Evolutionary conservation across 2,113 vertebrate genomes (phyloP).

Genomic region (Cyprinodon brontotheroides): DNA sequence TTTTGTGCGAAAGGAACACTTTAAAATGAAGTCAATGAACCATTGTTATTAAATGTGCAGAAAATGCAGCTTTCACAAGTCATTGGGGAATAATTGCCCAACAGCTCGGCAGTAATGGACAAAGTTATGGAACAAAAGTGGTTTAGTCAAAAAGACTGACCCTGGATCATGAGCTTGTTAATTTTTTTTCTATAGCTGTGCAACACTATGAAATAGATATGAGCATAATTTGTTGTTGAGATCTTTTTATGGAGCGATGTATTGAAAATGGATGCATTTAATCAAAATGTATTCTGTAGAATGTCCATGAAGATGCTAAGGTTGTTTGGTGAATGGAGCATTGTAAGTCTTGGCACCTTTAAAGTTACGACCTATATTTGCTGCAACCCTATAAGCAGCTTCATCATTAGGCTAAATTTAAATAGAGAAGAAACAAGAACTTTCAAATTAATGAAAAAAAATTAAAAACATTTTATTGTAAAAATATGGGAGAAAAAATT

Average conservation of each 20-base stretch:
- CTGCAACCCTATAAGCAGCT: not conserved
- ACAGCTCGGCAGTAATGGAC: constrained; percentile 14
- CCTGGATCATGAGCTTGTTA: constrained; percentile 30
- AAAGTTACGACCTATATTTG: not conserved
- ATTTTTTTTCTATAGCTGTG: not conserved
- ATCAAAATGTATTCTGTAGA: not conserved
- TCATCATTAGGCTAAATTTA: not conserved
- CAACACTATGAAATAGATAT: not conserved
- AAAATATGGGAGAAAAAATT: too few relatives aligned
- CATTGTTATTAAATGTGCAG: not conserved
- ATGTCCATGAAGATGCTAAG: not conserved
- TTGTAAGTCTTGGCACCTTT: not conserved
- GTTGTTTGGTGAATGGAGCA: not conserved
- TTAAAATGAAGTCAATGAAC: constrained; percentile 6
- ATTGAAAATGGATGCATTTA: not conserved
- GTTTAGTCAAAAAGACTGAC: constrained; percentile 18
- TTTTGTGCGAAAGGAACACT: not conserved
- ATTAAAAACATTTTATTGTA: too few relatives aligned
- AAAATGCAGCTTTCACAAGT: constrained; percentile 19
- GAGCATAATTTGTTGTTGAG: not conserved
- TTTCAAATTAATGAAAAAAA: not conserved
- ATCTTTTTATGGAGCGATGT: not conserved
- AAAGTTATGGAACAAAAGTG: constrained; percentile 40
- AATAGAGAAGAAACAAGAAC: not conserved
- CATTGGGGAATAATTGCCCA: constrained; percentile 35